These are phyloP conservation scores for Mesochorus sp. DNA, from an alignment of 2,888 invertebrate species.

Conservation along the genomic window DNA sequence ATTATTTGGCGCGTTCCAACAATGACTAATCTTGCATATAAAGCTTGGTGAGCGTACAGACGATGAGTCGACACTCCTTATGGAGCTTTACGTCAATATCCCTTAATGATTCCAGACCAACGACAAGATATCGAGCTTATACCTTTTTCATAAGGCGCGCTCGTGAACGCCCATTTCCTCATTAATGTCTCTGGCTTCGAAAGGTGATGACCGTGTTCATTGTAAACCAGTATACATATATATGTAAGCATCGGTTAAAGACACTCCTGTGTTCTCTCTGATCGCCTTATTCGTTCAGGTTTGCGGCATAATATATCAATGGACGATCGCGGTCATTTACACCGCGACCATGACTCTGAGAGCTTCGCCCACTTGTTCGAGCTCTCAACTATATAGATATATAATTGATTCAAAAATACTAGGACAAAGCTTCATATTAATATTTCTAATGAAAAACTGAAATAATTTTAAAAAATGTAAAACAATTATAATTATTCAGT, in stretches of 20 bases:
- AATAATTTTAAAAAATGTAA: no score
- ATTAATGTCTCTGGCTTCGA: slow-evolving; percentile 65
- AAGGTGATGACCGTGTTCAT: slow-evolving; percentile 50
- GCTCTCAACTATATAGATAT: no score
- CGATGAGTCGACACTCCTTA: slow-evolving; percentile 51
- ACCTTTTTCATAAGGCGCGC: slow-evolving; percentile 35
- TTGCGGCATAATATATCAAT: slow-evolving; percentile 65
- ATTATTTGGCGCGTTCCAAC: slow-evolving; percentile 1
- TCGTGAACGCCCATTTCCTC: slow-evolving; percentile 63
- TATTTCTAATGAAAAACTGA: no score
- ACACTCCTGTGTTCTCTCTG: background rate
- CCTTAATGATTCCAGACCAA: slow-evolving; percentile 61
- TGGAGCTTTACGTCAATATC: slow-evolving; percentile 54
- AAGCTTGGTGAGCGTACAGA: slow-evolving; percentile 17
- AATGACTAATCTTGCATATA: slow-evolving; percentile 49
- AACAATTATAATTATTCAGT: no score
- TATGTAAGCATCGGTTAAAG: slow-evolving; percentile 3
- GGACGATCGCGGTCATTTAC: slow-evolving; percentile 61
- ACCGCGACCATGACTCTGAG: slow-evolving; percentile 60
- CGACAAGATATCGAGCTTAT: slow-evolving; percentile 40
- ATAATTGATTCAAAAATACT: no score
- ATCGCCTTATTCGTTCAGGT: slow-evolving; percentile 64
- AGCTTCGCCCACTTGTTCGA: slow-evolving; percentile 65
- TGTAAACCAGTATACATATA: background rate
- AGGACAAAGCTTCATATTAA: no score